phyloP scores from a whole-genome alignment of 2,797 vertebrate genomes.

The Craterocephalus amniculus region DNA sequence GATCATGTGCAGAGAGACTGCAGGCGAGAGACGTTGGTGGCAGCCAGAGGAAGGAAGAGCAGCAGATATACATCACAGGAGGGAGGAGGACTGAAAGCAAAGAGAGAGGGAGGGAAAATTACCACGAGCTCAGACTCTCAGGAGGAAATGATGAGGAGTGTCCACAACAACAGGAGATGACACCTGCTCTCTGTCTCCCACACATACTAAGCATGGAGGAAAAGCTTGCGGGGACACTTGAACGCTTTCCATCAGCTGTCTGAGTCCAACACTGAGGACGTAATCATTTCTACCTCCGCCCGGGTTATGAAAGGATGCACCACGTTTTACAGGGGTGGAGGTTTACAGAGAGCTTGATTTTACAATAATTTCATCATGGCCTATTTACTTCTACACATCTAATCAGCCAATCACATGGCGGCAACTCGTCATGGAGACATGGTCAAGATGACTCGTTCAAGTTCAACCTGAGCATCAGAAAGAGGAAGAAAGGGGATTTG shows the following conservation, averaged over 20 bases:
- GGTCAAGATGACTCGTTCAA: too few species aligned
- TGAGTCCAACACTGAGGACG: not conserved
- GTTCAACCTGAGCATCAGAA: too few species aligned
- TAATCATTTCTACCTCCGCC: constrained; percentile 5
- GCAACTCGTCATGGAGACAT: too few species aligned
- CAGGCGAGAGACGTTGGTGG: constrained; percentile 22
- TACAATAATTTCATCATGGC: too few species aligned
- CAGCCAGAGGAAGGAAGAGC: constrained; percentile 8
- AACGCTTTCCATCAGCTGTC: constrained; percentile 29
- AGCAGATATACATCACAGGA: constrained; percentile 3
- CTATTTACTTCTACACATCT: too few species aligned
- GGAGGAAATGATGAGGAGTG: constrained; percentile 58
- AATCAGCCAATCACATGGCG: too few species aligned
- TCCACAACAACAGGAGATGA: constrained; percentile 41
- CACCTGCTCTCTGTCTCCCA: constrained; percentile 26
- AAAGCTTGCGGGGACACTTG: constrained; percentile 11
- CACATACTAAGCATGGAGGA: not conserved
- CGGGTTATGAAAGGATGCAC: too few species aligned
- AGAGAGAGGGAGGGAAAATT: constrained; percentile 27
- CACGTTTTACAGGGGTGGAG: too few species aligned
- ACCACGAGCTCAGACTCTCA: constrained; percentile 21
- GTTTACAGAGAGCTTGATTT: too few species aligned
- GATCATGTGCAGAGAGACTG: constrained; percentile 44
- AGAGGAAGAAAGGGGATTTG: too few species aligned
- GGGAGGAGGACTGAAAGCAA: not conserved